These are phyloP conservation scores for Nebria ingens DNA, from an alignment of 1,140 invertebrate species.

Conservation along the genomic window DNA sequence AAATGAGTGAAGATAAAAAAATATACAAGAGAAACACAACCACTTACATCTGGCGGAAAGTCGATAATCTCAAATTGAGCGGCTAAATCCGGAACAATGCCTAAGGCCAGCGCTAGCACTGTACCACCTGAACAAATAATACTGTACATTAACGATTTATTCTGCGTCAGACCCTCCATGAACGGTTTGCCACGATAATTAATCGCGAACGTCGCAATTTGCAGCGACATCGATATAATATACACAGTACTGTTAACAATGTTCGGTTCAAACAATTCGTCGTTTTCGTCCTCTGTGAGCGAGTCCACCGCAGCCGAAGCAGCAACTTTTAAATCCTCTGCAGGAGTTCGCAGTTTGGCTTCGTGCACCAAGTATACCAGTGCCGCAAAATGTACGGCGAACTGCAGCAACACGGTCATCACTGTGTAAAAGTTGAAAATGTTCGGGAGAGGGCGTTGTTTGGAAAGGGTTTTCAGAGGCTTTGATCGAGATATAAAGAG, in stretches of 20 bases:
- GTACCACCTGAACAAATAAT: slow-evolving; percentile 61
- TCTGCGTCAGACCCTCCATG: slow-evolving; percentile 92
- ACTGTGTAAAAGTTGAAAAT: slow-evolving; percentile 99
- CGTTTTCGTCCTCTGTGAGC: slow-evolving; percentile 55
- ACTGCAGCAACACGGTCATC: slow-evolving; percentile 89
- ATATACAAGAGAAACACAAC: not conserved
- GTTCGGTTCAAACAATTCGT: slow-evolving; percentile 83
- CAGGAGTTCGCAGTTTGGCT: slow-evolving; percentile 55
- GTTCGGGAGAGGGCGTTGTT: slow-evolving; percentile 90
- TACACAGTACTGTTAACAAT: slow-evolving; percentile 97
- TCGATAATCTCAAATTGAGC: slow-evolving; percentile 82
- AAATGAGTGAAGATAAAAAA: not conserved
- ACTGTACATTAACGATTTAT: slow-evolving; percentile 86
- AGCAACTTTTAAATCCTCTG: slow-evolving; percentile 43
- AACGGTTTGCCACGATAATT: slow-evolving; percentile 98
- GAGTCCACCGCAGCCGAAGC: not conserved
- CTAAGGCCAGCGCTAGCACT: slow-evolving; percentile 66
- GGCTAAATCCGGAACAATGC: slow-evolving; percentile 65
- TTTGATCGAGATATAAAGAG: slow-evolving; percentile 84
- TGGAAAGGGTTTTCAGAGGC: slow-evolving; percentile 88
- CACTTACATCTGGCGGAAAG: slow-evolving; percentile 72
- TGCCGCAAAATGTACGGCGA: slow-evolving; percentile 87
- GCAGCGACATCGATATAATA: slow-evolving; percentile 93
- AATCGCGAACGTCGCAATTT: slow-evolving; percentile 96
- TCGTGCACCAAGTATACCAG: slow-evolving; percentile 83